Conservation (phyloP, 2,113 vertebrate species). For the Scopus umbretta region DNA sequence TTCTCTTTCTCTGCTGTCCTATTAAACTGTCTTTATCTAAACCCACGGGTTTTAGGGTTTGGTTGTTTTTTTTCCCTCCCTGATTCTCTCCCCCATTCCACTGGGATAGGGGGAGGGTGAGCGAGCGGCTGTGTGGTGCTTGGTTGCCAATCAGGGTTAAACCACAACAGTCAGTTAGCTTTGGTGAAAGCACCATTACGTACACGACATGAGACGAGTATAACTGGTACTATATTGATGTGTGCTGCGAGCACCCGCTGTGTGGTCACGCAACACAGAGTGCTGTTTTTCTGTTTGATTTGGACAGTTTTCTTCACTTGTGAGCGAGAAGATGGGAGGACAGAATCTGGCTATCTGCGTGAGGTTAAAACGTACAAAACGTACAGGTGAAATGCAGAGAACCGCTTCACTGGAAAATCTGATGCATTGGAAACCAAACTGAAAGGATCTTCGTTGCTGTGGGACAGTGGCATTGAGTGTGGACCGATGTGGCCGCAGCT, state of each 20-base stretch:
- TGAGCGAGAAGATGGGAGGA: background rate
- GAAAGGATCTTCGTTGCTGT: background rate
- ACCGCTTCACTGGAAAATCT: background rate
- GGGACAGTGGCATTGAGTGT: background rate
- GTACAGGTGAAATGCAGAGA: background rate
- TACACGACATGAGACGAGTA: accelerated
- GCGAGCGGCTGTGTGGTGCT: too few species aligned
- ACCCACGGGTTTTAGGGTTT: too few species aligned
- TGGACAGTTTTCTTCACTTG: background rate
- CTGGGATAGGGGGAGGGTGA: too few species aligned
- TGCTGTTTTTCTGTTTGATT: background rate
- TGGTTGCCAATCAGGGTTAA: too few species aligned
- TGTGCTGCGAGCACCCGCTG: background rate
- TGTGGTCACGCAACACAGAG: background rate
- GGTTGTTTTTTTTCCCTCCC: too few species aligned
- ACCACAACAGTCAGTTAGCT: background rate
- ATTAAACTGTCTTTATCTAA: too few species aligned
- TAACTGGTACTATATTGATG: background rate
- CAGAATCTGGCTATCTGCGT: background rate
- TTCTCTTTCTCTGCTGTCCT: too few species aligned
- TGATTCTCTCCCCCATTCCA: too few species aligned
- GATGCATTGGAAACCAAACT: background rate
- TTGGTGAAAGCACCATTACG: background rate
- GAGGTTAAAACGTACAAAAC: background rate
- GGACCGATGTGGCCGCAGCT: background rate